phyloP scores from a whole-genome alignment of 2,113 vertebrate species.

The Callipepla squamata region DNA sequence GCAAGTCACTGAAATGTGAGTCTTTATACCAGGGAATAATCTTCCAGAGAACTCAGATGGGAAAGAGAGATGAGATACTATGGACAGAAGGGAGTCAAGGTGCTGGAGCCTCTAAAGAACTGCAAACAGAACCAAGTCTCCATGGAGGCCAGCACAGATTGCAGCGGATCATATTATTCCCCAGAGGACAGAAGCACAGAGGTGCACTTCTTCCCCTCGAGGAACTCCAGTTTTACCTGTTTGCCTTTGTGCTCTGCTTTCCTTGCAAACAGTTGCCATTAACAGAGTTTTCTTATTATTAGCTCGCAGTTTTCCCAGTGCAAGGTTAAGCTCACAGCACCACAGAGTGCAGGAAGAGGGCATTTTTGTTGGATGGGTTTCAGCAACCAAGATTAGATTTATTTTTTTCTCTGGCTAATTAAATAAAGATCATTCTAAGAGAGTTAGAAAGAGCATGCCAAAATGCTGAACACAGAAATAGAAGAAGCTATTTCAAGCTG shows the following conservation, averaged over 20 bases:
- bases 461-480: background rate
- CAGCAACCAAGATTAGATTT: background rate
- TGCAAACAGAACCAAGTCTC: background rate
- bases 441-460: conserved; percentile 7
- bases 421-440: conserved; percentile 29
- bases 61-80: background rate
- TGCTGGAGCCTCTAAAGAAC: background rate
- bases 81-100: background rate
- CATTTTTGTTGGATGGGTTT: background rate
- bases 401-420: background rate
- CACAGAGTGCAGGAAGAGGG: background rate
- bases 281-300: background rate
- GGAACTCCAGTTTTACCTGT: background rate
- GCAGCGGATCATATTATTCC: background rate
- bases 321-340: background rate
- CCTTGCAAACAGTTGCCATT: background rate
- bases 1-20: background rate
- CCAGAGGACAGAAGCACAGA: accelerated
- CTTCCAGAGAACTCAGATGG: background rate
- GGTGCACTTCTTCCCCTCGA: background rate
- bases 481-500: conserved; percentile 4
- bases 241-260: background rate
- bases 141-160: background rate
- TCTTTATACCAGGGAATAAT: background rate
- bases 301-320: background rate